These are phyloP conservation scores for Hydrochoerus hydrochaeris DNA, from an alignment of 2,113 vertebrate genomes.

Conservation along the genomic window DNA sequence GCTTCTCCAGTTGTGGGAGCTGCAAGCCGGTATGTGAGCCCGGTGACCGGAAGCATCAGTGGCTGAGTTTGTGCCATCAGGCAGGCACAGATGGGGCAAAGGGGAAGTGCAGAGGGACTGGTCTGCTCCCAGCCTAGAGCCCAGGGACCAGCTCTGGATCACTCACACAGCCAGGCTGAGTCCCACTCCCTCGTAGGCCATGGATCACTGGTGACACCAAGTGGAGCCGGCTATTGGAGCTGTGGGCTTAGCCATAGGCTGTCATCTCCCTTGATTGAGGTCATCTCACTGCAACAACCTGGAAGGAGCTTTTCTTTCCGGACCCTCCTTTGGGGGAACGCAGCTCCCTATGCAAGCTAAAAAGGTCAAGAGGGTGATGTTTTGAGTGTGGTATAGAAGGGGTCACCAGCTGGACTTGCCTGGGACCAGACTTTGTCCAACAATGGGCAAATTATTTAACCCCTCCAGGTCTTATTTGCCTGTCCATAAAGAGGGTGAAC, in stretches of 20 bases:
- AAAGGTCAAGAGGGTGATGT: neutral
- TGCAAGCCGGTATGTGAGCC: neutral
- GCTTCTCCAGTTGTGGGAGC: neutral
- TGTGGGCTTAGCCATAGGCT: rapidly evolving
- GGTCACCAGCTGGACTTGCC: neutral
- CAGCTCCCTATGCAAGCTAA: neutral
- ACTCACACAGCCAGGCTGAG: neutral
- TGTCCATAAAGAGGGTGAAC: neutral
- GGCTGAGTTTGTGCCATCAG: rapidly evolving
- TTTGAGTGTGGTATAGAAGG: neutral
- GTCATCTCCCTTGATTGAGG: neutral
- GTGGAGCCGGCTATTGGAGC: neutral
- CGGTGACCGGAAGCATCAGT: rapidly evolving
- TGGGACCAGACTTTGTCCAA: neutral
- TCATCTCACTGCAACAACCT: neutral
- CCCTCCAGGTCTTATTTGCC: conserved; percentile 28
- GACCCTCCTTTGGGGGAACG: neutral
- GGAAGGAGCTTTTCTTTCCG: rapidly evolving
- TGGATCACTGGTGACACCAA: neutral
- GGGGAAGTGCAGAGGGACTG: neutral
- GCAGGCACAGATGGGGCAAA: neutral
- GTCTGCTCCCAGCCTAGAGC: neutral
- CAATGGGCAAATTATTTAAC: conserved; percentile 8
- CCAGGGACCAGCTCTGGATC: rapidly evolving
- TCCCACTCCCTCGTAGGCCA: neutral